Evolutionary conservation across 2,888 invertebrate species (phyloP), one percentile per base, ranked within the genome.

Genomic region (Drepanosiphum platanoidis): DNA sequence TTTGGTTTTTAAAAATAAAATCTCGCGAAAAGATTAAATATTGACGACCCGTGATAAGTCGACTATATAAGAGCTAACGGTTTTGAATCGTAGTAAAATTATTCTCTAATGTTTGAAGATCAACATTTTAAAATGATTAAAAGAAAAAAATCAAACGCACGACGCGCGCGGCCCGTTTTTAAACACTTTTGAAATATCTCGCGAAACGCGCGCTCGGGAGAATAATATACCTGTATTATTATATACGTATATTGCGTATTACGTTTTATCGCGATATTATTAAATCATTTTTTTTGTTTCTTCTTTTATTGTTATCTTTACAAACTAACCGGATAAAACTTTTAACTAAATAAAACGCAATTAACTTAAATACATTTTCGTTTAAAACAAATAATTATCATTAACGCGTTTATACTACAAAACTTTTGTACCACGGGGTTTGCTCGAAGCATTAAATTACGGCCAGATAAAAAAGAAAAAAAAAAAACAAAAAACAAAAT

Each of bases 321-420:
- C 52, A 36, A 70, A 80, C 52, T 70, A 52, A 52, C 52, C 8
- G 52, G 36, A 80, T 80, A 70, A 70, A 58, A 80, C 52, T 80
- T 80, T 80, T 58, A 80, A 80, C 36, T 70, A 80, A 80, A 80
- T 80, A 80, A 58, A 80, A 70, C 22, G 36, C 71, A 81, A 71
- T 80, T 80, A 52, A 80, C 52, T 22, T 70, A 36, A 80, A 70
- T 71, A 81, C 27, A 61, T 81, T 81, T 81, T 71, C 58, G 39
- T 71, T 58, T 81, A 70, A 70, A 81, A 71, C 36, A 61, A 71
- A 81, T 81, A 52, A 68, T 80, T 80, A 80, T 80, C 46, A 80
- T 80, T 70, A 80, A 80, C 64, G 71, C 22, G 58, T 18, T 78
- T 78, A 52, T 22, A 32, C 36, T 22, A 32, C 36, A 70, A 80